phyloP scores from a whole-genome alignment of 2,113 vertebrate genomes.

The Xenus cinereus region DNA sequence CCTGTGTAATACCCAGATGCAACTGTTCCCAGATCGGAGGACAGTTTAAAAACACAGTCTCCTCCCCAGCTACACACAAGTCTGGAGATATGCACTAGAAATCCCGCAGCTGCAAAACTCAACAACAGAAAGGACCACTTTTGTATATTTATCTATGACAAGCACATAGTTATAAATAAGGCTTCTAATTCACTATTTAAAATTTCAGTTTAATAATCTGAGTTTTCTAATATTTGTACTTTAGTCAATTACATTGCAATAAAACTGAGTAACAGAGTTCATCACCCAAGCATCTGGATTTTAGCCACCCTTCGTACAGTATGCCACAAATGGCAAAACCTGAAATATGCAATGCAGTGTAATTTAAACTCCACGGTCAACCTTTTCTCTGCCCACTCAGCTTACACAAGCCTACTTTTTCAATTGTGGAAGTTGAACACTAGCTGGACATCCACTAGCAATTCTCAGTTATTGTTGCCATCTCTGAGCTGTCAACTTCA shows the following conservation, averaged over 20 bases:
- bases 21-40: slow-evolving; percentile 53
- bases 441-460: not conserved
- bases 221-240: not conserved
- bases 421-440: not conserved
- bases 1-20: slow-evolving; percentile 71
- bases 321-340: not conserved
- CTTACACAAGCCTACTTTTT: not conserved
- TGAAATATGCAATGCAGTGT: not conserved
- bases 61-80: not conserved
- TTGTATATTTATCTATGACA: not conserved
- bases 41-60: slow-evolving; percentile 15
- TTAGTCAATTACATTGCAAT: not conserved
- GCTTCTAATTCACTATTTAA: not conserved
- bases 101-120: not conserved
- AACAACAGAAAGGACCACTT: not conserved
- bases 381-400: not conserved
- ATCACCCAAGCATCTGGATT: not conserved
- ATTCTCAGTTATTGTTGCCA: not conserved
- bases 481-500: not conserved
- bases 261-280: not conserved
- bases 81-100: not conserved
- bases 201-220: not conserved
- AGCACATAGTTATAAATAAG: not conserved
- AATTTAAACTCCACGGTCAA: not conserved
- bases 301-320: not conserved